Evolutionary conservation across 2,113 vertebrate species (phyloP).

Genomic region (Salvelinus alpinus): DNA sequence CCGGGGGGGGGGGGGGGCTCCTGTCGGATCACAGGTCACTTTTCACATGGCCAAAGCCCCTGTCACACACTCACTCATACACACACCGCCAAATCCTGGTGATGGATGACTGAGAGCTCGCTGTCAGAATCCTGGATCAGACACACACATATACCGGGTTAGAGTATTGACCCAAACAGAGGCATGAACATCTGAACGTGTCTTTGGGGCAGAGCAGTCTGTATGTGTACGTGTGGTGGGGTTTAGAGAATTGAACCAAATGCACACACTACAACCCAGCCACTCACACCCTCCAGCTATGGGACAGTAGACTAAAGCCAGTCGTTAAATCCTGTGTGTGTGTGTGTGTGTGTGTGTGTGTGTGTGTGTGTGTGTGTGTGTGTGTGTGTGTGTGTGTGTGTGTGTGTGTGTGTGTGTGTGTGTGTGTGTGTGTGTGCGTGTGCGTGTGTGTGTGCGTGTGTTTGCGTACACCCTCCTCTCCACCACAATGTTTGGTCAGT

Average conservation of each 20-base stretch:
- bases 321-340: not conserved
- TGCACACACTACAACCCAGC: not conserved
- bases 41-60: constrained; percentile 47
- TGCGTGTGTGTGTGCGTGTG: not conserved
- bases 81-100: not conserved
- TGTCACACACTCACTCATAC: constrained; percentile 20
- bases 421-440: not conserved
- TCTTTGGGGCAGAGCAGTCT: not conserved
- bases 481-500: not conserved
- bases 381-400: not conserved
- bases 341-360: not conserved
- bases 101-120: constrained; percentile 40
- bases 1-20: constrained; percentile 31
- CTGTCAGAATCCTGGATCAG: constrained; percentile 47
- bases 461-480: not conserved
- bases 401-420: constrained; percentile 6
- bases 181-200: not conserved
- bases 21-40: constrained; percentile 49
- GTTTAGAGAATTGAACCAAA: not conserved
- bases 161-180: not conserved
- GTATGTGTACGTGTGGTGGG: not conserved
- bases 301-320: constrained; percentile 7
- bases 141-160: not conserved
- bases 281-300: constrained; percentile 17
- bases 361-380: not conserved